A percentile compares a stretch with the other conserved stretches of the same genome.
Evolutionary conservation across 2,888 invertebrate species (phyloP).

Genomic region (Urechis unicinctus): DNA sequence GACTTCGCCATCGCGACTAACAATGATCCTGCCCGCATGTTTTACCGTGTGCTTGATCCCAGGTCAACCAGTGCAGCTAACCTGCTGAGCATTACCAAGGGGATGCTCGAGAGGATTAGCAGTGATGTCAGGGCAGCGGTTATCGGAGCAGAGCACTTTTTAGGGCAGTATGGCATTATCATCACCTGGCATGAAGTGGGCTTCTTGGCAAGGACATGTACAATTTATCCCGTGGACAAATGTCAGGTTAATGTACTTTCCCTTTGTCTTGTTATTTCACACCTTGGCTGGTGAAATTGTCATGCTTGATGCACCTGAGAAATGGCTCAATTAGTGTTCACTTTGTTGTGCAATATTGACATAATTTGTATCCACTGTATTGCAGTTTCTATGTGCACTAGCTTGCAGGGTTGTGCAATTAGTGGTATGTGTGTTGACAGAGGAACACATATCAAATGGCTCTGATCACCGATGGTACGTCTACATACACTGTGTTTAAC

Average conservation of each 20-base stretch:
- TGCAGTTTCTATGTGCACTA: too few relatives aligned
- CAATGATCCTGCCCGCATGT: constrained; percentile 2
- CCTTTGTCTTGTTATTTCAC: too few relatives aligned
- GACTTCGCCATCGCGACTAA: neutral
- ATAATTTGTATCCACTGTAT: too few relatives aligned
- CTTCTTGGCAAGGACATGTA: neutral
- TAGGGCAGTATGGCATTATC: constrained; percentile 1
- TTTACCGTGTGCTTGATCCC: constrained; percentile 1
- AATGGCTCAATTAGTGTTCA: too few relatives aligned
- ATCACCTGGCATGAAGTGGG: constrained; percentile 6
- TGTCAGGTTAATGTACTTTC: neutral
- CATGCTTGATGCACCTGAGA: too few relatives aligned
- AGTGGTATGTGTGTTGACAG: neutral
- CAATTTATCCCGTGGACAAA: neutral
- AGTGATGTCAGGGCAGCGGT: neutral
- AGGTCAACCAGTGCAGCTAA: neutral
- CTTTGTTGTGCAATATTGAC: too few relatives aligned
- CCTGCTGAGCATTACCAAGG: neutral
- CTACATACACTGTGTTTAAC: constrained; percentile 3
- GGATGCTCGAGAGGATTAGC: constrained; percentile 1
- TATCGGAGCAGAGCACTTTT: neutral
- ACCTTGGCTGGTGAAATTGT: too few relatives aligned
- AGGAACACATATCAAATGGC: constrained; percentile 7
- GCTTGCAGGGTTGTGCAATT: too few relatives aligned
- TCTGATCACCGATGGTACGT: neutral